Conservation (phyloP, 2,113 vertebrate genomes). For the Myiopsitta monachus region DNA sequence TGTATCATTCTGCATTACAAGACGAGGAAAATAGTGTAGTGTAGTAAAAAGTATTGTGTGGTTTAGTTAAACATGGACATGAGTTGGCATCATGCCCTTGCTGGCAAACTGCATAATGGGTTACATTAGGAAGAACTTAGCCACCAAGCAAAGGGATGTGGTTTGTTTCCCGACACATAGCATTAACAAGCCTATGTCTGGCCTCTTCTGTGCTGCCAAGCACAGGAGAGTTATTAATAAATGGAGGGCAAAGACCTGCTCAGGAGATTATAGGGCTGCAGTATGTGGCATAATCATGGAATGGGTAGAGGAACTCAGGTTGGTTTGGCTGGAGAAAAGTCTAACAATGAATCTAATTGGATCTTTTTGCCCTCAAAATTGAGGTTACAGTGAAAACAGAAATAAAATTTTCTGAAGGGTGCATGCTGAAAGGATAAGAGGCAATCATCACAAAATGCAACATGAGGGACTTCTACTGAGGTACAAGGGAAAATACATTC, state of each 20-base stretch:
- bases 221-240: not conserved
- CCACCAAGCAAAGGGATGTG: not conserved
- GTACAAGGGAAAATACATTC: not conserved
- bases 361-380: not conserved
- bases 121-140: not conserved
- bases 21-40: not conserved
- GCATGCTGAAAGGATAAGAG: not conserved
- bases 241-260: not conserved
- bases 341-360: not conserved
- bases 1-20: too few relatives aligned
- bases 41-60: not conserved
- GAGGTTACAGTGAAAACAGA: not conserved
- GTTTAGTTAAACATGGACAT: not conserved
- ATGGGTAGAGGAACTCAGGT: not conserved
- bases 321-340: not conserved
- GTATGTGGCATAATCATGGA: accelerated
- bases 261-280: not conserved
- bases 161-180: not conserved
- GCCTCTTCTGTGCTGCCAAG: not conserved
- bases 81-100: not conserved
- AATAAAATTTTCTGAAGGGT: not conserved
- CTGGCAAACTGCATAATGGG: not conserved
- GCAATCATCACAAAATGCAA: not conserved
- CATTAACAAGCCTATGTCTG: not conserved
- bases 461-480: not conserved